These are phyloP conservation scores for Herminia tarsipennalis DNA, from an alignment of 2,888 invertebrate genomes.

Conservation along the genomic window DNA sequence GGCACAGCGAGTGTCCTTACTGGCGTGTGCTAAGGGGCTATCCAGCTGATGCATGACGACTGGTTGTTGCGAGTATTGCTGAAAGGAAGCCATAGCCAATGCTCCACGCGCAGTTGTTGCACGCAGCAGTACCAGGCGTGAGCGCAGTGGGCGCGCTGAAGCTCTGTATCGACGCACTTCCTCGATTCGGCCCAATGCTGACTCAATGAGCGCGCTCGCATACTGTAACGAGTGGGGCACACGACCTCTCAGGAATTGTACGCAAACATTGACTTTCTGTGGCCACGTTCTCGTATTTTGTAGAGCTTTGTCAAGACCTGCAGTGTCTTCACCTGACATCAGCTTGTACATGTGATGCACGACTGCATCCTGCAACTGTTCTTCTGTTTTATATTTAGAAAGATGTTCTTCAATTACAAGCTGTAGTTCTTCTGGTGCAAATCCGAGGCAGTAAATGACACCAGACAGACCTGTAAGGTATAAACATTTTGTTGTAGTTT, in stretches of 20 bases:
- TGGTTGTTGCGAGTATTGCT: slow-evolving; percentile 16
- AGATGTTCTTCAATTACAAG: slow-evolving; percentile 36
- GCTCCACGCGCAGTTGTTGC: slow-evolving; percentile 6
- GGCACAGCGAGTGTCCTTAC: slow-evolving; percentile 46
- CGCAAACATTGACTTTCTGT: slow-evolving; percentile 47
- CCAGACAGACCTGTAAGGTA: slow-evolving; percentile 58
- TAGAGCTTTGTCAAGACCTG: slow-evolving; percentile 31
- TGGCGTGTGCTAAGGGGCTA: slow-evolving; percentile 36
- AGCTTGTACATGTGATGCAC: slow-evolving; percentile 46
- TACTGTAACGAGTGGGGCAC: slow-evolving; percentile 49
- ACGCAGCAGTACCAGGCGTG: slow-evolving; percentile 44
- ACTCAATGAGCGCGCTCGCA: slow-evolving; percentile 46
- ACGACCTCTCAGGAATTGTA: too few species aligned
- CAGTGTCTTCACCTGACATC: slow-evolving; percentile 31
- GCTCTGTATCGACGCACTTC: slow-evolving; percentile 27
- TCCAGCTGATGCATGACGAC: slow-evolving; percentile 38
- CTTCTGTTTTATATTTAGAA: slow-evolving; percentile 30
- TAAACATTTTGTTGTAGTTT: too few species aligned
- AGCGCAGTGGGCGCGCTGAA: slow-evolving; percentile 34
- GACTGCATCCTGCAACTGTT: slow-evolving; percentile 46
- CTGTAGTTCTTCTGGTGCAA: slow-evolving; percentile 50
- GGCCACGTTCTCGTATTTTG: slow-evolving; percentile 38
- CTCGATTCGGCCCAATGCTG: slow-evolving; percentile 44
- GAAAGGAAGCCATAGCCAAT: neutral
- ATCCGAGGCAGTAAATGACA: slow-evolving; percentile 60